Evolutionary conservation across 2,113 vertebrate species (phyloP), one percentile per base, ranked within the genome.

Genomic region (Panthera uncia): DNA sequence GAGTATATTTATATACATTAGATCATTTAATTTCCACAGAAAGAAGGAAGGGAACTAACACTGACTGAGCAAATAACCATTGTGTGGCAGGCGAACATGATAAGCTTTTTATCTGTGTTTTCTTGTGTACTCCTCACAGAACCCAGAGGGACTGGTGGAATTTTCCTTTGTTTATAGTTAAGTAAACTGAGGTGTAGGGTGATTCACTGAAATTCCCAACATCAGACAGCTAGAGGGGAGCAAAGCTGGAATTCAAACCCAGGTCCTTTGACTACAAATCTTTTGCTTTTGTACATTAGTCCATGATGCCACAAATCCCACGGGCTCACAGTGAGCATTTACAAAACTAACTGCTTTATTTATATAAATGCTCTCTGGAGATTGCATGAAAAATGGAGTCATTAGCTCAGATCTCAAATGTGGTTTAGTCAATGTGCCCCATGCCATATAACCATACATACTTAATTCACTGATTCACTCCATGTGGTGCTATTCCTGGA

Each of bases 391-490:
- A 92, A 95, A 31, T n/a, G 11, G 31, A 94, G 21, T 85, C 74
- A 95, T 84, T 81, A 89, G 50, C 50, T 88, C 29, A 50, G 33
- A 23, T 87, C 87, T 96, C 74, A 95, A 65, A 84, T 78, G 80
- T 71, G 95, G 65, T 80, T 96, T 78, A 57, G 27, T 87, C 68
- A 87, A 18, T 48, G 57, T 84, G 41, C 50, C 87, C 41, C 52
- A n/a, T 84, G 65, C 79, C 87, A 82, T 71, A 52, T 88, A 96
- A 92, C 73, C 25, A 63, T 52, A 90, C 36, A 91, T 92, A 86
- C 74, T 95, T 83, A 95, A 92, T 74, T 97, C 97, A 95, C 79
- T 80, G 86, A 96, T 94, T 94, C 92, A 98, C 65, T 96, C 36
- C 55, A 52, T 41, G 31, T 80, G 74, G 92, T 87, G 33, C 84